phyloP scores from a whole-genome alignment of 2,888 invertebrate genomes.

The Palloptera scutellata region DNA sequence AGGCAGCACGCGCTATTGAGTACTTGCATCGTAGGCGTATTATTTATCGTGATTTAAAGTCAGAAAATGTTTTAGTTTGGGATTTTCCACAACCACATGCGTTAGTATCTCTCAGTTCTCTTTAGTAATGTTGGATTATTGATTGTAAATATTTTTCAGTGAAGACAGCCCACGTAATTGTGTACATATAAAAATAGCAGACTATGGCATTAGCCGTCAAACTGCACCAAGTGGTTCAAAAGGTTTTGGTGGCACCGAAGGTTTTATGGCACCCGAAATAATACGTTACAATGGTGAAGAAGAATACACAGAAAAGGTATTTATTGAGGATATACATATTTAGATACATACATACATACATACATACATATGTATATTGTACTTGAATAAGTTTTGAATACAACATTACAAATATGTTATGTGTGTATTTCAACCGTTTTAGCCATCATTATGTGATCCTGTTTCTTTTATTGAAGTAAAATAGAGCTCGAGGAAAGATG shows the following conservation, averaged over 20 bases:
- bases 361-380: no score
- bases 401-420: no score
- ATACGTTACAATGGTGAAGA: slow-evolving; percentile 98
- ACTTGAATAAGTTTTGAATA: no score
- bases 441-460: no score
- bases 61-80: slow-evolving; percentile 99
- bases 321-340: not conserved
- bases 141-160: slow-evolving; percentile 38
- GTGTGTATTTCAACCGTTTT: no score
- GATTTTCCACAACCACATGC: slow-evolving; percentile 80
- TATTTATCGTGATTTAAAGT: slow-evolving; percentile 82
- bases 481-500: no score
- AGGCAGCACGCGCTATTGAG: slow-evolving; percentile 92
- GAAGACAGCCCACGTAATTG: slow-evolving; percentile 72
- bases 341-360: no score
- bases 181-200: slow-evolving; percentile 93
- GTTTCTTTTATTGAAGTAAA: no score
- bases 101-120: slow-evolving; percentile 47
- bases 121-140: not conserved
- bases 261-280: slow-evolving; percentile 99
- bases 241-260: slow-evolving; percentile 98
- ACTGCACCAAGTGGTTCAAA: slow-evolving; percentile 91
- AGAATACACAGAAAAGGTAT: slow-evolving; percentile 95
- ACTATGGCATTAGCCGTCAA: slow-evolving; percentile 92
- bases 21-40: slow-evolving; percentile 93